Conservation (phyloP, 64 coral and sea anemone species). For the Cladopsammia gracilis region DNA sequence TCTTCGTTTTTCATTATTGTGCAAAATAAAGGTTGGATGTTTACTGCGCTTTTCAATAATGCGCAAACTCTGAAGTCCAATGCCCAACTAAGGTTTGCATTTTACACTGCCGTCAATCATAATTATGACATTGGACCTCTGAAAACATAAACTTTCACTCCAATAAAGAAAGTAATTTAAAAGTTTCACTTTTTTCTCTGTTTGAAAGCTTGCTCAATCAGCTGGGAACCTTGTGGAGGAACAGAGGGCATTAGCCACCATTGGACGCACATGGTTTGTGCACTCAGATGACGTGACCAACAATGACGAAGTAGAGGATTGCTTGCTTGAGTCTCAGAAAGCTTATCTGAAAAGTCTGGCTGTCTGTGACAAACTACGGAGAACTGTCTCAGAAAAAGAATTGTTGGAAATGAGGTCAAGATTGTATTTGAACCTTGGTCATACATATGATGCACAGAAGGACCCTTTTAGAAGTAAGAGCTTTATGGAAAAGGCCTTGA, state of each 20-base stretch:
- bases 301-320: slow-evolving; percentile 67
- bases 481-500: slow-evolving; percentile 92
- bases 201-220: slow-evolving; percentile 80
- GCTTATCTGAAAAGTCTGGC: slow-evolving; percentile 78
- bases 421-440: slow-evolving; percentile 92
- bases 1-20: too few species aligned
- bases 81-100: too few species aligned
- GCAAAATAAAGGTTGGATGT: too few species aligned
- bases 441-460: slow-evolving; percentile 81
- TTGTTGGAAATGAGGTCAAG: slow-evolving; percentile 93
- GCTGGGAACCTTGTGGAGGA: slow-evolving; percentile 85
- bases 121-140: not conserved
- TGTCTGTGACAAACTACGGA: slow-evolving; percentile 83
- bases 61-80: too few species aligned
- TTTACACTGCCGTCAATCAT: too few species aligned
- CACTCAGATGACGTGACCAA: slow-evolving; percentile 67
- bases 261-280: slow-evolving; percentile 92
- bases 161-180: too few species aligned
- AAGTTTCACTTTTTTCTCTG: not conserved
- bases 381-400: slow-evolving; percentile 82
- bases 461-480: slow-evolving; percentile 72
- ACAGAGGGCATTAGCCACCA: slow-evolving; percentile 92
- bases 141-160: not conserved
- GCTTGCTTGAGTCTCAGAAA: slow-evolving; percentile 78
- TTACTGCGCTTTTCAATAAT: too few species aligned